Base-by-base conservation (phyloP, 2,113 vertebrate genomes). In the Dicrurus megarhynchus region DNA sequence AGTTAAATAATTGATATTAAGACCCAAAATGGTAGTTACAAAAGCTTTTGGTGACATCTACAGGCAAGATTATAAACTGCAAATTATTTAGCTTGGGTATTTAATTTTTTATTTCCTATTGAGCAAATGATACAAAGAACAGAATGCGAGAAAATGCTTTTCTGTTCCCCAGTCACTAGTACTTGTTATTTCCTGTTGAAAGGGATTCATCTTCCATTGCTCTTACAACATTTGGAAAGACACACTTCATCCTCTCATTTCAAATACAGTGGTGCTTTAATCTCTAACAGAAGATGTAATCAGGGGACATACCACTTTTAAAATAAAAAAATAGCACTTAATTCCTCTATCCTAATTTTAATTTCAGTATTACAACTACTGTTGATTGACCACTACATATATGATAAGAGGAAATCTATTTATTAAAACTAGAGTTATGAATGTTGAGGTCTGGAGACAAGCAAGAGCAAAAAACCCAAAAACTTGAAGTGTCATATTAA, bases 41-140 rank as follows among this genome's bases (percentile, higher is more conserved):
- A 90, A 93, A 81, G 13, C 8, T 44, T 93, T 67, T 92, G 52
- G 41, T 84, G 93, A 96, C 93, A 90, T 71, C 93, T 96, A 90
- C 71, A 94, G 93, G 92, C 70, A 88, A 74, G 22, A 86, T 59
- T 28, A 68, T 41, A 80, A 91, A 94, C 56, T 93, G 49, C 83
- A 96, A 73, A 65, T 70, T 83, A 50, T 28, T 94, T 91, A 9
- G 24, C 28, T 87, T 50, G 30, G 4, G 4, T 64, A 88, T 74
- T 59, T 61, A 19, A 44, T 63, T 75, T 41, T 41, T 4, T 52
- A 64, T 61, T 93, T 68, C 33, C 46, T 85, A 84, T 14, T 18
- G 84, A 87, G 24, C 70, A 89, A 91, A 83, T 27, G 47, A 70
- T 39, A 57, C 2, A 8, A 76, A 82, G n/a, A 56, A 89, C 16